Base-by-base conservation (phyloP, 1,140 invertebrate species). In the Hormaphis cornu region DNA sequence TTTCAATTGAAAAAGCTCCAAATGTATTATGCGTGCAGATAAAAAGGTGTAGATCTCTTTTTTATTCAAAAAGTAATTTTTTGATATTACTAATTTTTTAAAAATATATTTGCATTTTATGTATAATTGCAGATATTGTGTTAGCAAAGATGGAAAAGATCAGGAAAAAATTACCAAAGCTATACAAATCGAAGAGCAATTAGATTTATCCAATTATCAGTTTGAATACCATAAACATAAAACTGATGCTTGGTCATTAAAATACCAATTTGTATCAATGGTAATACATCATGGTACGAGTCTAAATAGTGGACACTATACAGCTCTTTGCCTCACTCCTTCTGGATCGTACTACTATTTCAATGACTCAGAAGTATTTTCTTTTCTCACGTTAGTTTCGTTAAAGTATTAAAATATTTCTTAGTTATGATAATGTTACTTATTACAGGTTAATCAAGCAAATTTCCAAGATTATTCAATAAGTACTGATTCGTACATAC, bases 221-320 rank as follows among this genome's bases (percentile, higher is more conserved):
- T 89, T 84, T 75, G 83, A 86, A 74, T 80, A 81, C 50, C 79
- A 81, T 5, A 35, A 20, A 20, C 14, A 52, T 14, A 35, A 12
- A 59, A 54, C 26, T 9, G 44, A 24, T 22, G 30, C 59, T 7
- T 20, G 48, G 48, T 71, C 72, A 24, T 72, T 89, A 9, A 79
- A 80, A 42, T 99, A 99, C 78, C 88, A 89, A 77, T 81, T 99
- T 48, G 90, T 91, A 52, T 92, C 94, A 56, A 85, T 98, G 76
- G 88, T 99, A 14, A 97, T 93, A 24, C 97, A 99, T 78, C 86
- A 97, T 77, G 96, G 97, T 2, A 85, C 90, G 24, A 93, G 93
- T 3, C 91, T 93, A 74, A 91, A 94, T 78, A 95, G 92, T 79
- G 97, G 97, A 0, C 97, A 99, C 81, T 99, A 98, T 77, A 97